Conservation (phyloP, 2,113 vertebrate species). For the Psittacula cyanocephala region DNA sequence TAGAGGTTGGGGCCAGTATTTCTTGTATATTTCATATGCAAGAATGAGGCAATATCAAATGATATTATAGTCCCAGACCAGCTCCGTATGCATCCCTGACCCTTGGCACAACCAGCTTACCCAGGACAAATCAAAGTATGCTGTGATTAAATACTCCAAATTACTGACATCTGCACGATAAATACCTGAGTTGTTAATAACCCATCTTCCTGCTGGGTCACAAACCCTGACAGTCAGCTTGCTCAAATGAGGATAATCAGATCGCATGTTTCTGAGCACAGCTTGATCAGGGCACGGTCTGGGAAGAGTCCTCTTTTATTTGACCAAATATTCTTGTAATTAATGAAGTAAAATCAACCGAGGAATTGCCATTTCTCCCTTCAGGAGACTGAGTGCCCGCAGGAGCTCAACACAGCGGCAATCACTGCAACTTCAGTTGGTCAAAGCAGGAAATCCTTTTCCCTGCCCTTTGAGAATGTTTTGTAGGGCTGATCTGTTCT, state of each 20-base stretch:
- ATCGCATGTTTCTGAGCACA: background rate
- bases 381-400: background rate
- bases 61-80: background rate
- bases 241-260: background rate
- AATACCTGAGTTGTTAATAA: constrained; percentile 26
- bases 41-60: background rate
- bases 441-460: background rate
- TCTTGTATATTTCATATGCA: background rate
- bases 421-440: background rate
- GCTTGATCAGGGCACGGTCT: background rate
- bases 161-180: background rate
- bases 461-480: background rate
- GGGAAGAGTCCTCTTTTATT: background rate
- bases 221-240: background rate
- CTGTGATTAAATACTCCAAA: constrained; percentile 18
- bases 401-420: background rate
- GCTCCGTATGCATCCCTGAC: background rate
- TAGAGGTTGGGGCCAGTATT: background rate
- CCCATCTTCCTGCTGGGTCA: background rate
- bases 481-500: background rate
- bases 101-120: background rate
- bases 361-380: background rate
- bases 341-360: background rate
- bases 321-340: background rate
- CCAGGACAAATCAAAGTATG: background rate